These are phyloP conservation scores for Ciconia boyciana DNA, from an alignment of 2,113 vertebrate species.

Conservation along the genomic window DNA sequence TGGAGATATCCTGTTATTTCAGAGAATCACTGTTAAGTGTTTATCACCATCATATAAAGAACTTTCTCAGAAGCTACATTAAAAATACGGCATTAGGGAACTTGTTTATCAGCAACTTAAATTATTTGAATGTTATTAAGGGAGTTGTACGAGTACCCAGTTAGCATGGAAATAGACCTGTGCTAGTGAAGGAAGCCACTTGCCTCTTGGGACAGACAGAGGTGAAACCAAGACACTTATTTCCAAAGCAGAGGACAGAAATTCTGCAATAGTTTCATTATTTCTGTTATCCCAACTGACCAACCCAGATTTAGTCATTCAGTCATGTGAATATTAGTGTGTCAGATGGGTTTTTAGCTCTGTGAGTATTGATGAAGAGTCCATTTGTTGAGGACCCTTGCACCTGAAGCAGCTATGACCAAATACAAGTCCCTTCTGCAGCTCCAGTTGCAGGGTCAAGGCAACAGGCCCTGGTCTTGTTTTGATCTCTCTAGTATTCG, in stretches of 20 bases:
- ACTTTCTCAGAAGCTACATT: neutral
- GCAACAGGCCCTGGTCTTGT: neutral
- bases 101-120: neutral
- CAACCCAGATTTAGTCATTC: neutral
- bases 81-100: neutral
- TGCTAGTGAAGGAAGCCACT: neutral
- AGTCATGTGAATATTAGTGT: neutral
- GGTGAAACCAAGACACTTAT: neutral
- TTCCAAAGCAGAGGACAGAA: neutral
- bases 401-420: neutral
- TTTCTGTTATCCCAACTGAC: neutral
- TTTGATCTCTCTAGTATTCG: neutral
- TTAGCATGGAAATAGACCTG: neutral
- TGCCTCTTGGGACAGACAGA: neutral
- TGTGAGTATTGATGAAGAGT: neutral
- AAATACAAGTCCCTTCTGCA: neutral
- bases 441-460: neutral
- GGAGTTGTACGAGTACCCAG: neutral
- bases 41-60: neutral
- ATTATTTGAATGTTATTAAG: neutral
- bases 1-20: neutral
- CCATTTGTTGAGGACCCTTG: neutral
- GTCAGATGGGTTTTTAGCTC: neutral
- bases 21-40: neutral
- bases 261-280: neutral